These are phyloP conservation scores for Maccullochella peelii DNA, from an alignment of 2,113 vertebrate species.

Conservation along the genomic window DNA sequence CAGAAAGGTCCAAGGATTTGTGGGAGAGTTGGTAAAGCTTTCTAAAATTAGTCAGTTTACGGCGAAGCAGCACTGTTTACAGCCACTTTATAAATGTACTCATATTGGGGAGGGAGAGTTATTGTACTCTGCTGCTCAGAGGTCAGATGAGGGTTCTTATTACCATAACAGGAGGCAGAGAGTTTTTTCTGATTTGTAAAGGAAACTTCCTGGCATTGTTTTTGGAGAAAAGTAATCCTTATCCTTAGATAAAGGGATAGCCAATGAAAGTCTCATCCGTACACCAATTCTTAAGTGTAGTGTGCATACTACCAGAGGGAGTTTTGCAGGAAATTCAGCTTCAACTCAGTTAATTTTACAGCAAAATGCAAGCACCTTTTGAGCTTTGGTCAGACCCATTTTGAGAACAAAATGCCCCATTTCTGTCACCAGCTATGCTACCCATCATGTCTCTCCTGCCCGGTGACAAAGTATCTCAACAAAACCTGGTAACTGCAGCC, in stretches of 20 bases:
- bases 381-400: neutral
- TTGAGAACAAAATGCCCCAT: constrained; percentile 14
- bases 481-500: constrained; percentile 37
- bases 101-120: constrained; percentile 9
- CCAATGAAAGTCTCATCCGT: neutral
- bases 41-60: constrained; percentile 77
- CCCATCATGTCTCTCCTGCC: constrained; percentile 20
- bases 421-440: constrained; percentile 35
- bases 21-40: constrained; percentile 69
- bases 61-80: constrained; percentile 58
- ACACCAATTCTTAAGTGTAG: neutral
- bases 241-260: neutral
- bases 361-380: constrained; percentile 11
- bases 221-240: constrained; percentile 3
- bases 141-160: constrained; percentile 29
- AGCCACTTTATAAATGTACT: constrained; percentile 52
- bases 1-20: constrained; percentile 79
- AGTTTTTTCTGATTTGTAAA: constrained; percentile 13
- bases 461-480: constrained; percentile 38
- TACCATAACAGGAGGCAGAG: constrained; percentile 10
- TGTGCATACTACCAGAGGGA: neutral
- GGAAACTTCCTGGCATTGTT: constrained; percentile 6
- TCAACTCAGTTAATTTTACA: neutral
- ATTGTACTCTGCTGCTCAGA: constrained; percentile 13
- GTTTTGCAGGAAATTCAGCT: neutral